These are phyloP conservation scores for Philereme transversata DNA, from an alignment of 2,888 invertebrate genomes.

Conservation along the genomic window DNA sequence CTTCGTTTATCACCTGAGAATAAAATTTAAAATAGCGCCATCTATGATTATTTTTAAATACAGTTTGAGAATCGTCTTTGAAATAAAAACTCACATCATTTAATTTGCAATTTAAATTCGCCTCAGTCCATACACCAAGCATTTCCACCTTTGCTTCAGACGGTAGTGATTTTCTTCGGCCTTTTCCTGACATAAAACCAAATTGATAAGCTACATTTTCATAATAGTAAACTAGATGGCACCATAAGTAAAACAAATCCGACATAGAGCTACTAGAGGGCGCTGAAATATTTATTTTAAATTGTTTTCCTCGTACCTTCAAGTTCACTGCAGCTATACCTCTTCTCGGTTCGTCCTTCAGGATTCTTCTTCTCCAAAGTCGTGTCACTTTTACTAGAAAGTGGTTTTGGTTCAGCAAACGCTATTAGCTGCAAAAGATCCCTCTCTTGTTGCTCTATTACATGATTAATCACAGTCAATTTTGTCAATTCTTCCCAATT, in stretches of 20 bases:
- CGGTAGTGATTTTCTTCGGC: constrained; percentile 54
- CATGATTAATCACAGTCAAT: constrained; percentile 76
- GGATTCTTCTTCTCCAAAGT: constrained; percentile 56
- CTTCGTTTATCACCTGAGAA: constrained; percentile 90
- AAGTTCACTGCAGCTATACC: constrained; percentile 70
- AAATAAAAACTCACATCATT: constrained; percentile 66
- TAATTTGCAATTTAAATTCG: constrained; percentile 78
- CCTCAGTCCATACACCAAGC: constrained; percentile 79
- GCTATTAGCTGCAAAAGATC: constrained; percentile 68
- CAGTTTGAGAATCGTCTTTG: neutral
- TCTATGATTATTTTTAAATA: constrained; percentile 47
- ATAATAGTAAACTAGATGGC: constrained; percentile 40
- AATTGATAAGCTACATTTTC: constrained; percentile 4
- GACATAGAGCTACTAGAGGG: constrained; percentile 40
- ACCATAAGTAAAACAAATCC: constrained; percentile 7
- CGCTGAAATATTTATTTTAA: constrained; percentile 13
- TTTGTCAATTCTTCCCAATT: constrained; percentile 82
- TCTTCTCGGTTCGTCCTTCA: constrained; percentile 60
- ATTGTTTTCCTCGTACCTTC: constrained; percentile 55
- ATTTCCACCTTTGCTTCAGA: constrained; percentile 73
- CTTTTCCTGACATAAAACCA: constrained; percentile 50
- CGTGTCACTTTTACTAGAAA: constrained; percentile 71
- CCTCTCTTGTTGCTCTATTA: constrained; percentile 75
- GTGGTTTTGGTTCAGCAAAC: constrained; percentile 58
- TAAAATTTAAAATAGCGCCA: constrained; percentile 48